Conservation (phyloP, 2,113 vertebrate genomes). For the Pelecanus crispus region DNA sequence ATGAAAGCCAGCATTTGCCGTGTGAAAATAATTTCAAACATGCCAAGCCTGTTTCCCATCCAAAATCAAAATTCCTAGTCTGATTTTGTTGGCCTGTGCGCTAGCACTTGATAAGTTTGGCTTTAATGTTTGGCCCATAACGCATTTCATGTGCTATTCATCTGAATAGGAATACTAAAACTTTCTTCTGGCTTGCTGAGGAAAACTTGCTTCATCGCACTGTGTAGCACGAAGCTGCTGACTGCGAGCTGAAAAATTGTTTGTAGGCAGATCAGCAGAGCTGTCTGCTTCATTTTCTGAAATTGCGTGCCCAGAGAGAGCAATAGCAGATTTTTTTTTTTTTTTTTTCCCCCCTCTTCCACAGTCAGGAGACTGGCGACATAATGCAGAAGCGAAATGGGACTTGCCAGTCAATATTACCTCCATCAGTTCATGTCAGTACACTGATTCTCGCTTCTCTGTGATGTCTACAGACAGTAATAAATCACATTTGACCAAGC, state of each 20-base stretch:
- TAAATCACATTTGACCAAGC: constrained; percentile 2
- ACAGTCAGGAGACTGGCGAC: background rate
- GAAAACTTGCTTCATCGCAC: background rate
- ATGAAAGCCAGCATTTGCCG: background rate
- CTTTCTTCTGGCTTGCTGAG: background rate
- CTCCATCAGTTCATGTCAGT: background rate
- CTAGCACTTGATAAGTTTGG: background rate
- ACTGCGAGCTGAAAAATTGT: background rate
- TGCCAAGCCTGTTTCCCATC: background rate
- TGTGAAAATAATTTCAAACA: background rate
- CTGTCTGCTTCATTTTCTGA: background rate
- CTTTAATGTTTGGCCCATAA: background rate
- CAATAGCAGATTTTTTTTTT: background rate
- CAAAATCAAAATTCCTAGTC: background rate
- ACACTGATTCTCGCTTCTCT: background rate
- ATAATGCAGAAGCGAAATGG: background rate
- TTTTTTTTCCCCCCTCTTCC: background rate
- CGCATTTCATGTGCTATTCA: background rate
- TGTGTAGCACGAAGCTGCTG: background rate
- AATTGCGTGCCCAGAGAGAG: background rate
- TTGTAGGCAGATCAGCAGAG: background rate
- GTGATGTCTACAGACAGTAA: background rate
- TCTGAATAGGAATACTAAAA: background rate
- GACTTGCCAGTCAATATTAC: background rate
- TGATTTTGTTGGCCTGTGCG: background rate